Conservation (phyloP, 2,113 vertebrate genomes). For the Lethenteron reissneri region DNA sequence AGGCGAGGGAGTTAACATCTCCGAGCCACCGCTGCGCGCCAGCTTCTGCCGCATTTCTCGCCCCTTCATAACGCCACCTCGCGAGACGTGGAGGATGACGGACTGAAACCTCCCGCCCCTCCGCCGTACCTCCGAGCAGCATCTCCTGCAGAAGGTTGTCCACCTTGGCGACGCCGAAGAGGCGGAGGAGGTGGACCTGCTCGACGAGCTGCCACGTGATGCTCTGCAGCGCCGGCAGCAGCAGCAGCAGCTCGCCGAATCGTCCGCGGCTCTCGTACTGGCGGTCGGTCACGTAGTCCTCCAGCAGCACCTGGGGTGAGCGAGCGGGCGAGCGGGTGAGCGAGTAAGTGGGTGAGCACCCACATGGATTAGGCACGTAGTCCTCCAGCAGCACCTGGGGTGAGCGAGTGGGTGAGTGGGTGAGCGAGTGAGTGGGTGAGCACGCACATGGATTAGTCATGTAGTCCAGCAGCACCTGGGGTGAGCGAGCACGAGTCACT, state of each 20-base stretch:
- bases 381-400: conserved; percentile 24
- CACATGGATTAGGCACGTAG: conserved; percentile 26
- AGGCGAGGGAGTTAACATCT: no score
- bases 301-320: conserved; percentile 15
- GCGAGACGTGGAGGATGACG: no score
- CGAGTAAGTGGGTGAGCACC: not conserved
- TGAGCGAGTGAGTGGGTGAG: not conserved
- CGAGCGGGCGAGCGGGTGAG: not conserved
- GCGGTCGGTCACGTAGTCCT: conserved; percentile 39
- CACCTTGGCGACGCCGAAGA: conserved; percentile 34
- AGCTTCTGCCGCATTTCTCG: no score
- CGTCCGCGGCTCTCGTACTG: conserved; percentile 33
- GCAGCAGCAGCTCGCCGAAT: conserved; percentile 42
- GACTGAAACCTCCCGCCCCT: no score
- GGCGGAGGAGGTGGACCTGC: conserved; percentile 38
- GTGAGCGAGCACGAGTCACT: not conserved
- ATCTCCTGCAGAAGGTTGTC: conserved; percentile 53
- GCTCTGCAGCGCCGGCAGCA: conserved; percentile 42
- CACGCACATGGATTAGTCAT: conserved; percentile 23
- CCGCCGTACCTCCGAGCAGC: conserved; percentile 32
- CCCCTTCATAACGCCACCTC: no score
- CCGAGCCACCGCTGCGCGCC: no score
- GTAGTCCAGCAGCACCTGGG: conserved; percentile 27
- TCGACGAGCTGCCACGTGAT: conserved; percentile 63
- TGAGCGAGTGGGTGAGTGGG: not conserved